A percentile compares a stretch with the other conserved stretches of the same genome.
Conservation (phyloP, 2,888 invertebrate genomes). For the Gastrophysa polygoni region DNA sequence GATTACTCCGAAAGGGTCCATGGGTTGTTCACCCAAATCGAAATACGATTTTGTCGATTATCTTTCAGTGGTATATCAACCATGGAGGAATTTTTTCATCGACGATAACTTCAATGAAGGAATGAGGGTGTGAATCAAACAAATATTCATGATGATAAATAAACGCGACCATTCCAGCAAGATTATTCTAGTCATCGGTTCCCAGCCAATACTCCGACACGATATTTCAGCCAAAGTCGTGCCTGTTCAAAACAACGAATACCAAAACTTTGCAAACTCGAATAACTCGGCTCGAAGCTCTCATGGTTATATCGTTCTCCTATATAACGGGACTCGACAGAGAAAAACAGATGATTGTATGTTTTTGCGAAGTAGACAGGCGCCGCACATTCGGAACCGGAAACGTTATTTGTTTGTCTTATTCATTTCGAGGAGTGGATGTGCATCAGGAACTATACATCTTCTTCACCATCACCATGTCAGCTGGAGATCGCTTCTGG, state of each 20-base stretch:
- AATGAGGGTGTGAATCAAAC: too few relatives aligned
- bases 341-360: constrained; percentile 4
- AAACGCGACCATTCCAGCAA: too few relatives aligned
- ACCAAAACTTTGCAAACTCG: not conserved
- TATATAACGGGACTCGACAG: not conserved
- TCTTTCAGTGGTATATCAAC: too few relatives aligned
- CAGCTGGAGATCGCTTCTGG: not conserved
- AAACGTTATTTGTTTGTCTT: not conserved
- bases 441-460: not conserved
- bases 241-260: not conserved
- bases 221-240: not conserved
- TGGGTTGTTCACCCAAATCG: too few relatives aligned
- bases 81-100: too few relatives aligned
- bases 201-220: not conserved
- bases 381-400: not conserved
- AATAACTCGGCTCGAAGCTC: constrained; percentile 9
- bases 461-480: not conserved
- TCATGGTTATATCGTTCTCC: constrained; percentile 5
- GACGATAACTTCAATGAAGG: too few relatives aligned
- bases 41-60: too few relatives aligned
- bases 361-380: not conserved
- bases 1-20: too few relatives aligned
- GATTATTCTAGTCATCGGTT: not conserved
- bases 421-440: not conserved
- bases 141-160: too few relatives aligned